phyloP scores from a whole-genome alignment of 2,113 vertebrate genomes.

The Sceloporus undulatus region DNA sequence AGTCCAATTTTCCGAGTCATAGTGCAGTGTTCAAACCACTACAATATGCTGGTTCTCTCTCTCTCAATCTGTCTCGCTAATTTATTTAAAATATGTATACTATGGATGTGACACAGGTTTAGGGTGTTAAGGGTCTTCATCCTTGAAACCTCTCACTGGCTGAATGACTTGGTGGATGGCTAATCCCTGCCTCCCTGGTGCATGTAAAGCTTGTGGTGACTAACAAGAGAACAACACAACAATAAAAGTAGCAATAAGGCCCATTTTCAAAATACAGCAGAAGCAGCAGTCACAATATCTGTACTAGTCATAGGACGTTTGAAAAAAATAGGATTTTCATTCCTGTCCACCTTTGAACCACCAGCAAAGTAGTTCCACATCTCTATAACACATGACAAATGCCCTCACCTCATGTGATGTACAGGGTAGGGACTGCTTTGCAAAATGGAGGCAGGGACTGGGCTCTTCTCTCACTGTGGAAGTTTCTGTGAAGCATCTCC shows the following conservation, averaged over 20 bases:
- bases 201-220: background rate
- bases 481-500: slow-evolving; percentile 45
- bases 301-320: background rate
- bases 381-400: background rate
- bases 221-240: background rate
- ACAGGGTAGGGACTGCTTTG: background rate
- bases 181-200: too few relatives aligned
- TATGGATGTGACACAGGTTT: background rate
- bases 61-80: too few relatives aligned
- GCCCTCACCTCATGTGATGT: background rate
- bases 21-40: too few relatives aligned
- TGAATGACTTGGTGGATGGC: too few relatives aligned
- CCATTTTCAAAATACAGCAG: background rate
- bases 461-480: slow-evolving; percentile 17
- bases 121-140: too few relatives aligned
- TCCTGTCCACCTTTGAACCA: background rate
- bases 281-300: background rate
- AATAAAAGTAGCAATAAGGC: background rate
- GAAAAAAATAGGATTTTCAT: background rate
- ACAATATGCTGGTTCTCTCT: too few relatives aligned
- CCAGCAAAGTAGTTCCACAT: too few relatives aligned
- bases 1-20: too few relatives aligned
- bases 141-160: background rate
- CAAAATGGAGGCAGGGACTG: background rate
- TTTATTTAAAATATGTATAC: background rate